A percentile compares a stretch with the other conserved stretches of the same genome.
Evolutionary conservation across 2,888 invertebrate species (phyloP).

Genomic region (Cerastoderma edule): DNA sequence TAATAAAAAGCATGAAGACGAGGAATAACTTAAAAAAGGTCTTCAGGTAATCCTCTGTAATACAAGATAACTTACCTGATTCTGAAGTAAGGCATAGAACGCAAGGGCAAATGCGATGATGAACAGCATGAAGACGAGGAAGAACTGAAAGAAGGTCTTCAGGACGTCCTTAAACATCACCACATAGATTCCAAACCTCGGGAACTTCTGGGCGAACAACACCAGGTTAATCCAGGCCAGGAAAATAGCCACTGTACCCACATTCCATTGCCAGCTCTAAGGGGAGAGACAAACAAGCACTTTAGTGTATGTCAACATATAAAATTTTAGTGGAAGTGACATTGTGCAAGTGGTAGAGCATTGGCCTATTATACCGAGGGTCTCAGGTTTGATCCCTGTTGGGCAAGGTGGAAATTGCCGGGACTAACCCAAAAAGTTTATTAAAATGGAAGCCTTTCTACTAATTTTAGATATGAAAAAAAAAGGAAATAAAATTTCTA

Average conservation of each 20-base stretch:
- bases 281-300: too few species aligned
- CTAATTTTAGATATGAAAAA: too few species aligned
- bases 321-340: too few species aligned
- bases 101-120: constrained; percentile 82
- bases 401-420: too few species aligned
- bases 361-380: too few species aligned
- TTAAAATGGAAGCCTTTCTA: too few species aligned
- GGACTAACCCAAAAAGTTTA: too few species aligned
- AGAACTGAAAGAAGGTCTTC: constrained; percentile 82
- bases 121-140: constrained; percentile 82
- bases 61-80: constrained; percentile 76
- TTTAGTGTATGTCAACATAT: too few species aligned
- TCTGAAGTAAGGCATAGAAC: constrained; percentile 80
- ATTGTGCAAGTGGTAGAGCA: too few species aligned
- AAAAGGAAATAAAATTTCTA: too few species aligned
- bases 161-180: constrained; percentile 83
- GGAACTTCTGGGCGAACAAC: constrained; percentile 83
- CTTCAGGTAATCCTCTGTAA: constrained; percentile 79
- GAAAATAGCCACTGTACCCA: constrained; percentile 85
- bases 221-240: constrained; percentile 84
- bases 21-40: constrained; percentile 83
- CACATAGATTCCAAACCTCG: constrained; percentile 82
- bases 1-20: constrained; percentile 82
- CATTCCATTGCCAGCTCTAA: constrained; percentile 85
- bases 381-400: too few species aligned